Evolutionary conservation across 2,113 vertebrate genomes (phyloP).

Genomic region (Petromus typicus): DNA sequence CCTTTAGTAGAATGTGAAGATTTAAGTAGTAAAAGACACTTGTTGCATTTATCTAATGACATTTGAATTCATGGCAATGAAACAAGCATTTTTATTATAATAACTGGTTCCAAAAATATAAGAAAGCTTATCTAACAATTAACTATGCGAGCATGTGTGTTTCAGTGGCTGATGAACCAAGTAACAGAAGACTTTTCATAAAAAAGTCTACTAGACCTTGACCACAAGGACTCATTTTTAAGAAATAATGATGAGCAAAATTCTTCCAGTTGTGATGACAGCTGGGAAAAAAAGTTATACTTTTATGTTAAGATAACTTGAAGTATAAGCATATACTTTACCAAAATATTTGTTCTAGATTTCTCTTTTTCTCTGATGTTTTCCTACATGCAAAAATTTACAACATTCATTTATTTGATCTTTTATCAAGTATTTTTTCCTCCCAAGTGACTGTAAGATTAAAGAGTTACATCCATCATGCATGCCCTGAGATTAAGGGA

Average conservation of each 20-base stretch:
- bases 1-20: slow-evolving; percentile 1
- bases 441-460: slow-evolving; percentile 69
- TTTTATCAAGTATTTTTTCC: slow-evolving; percentile 73
- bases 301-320: slow-evolving; percentile 49
- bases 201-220: slow-evolving; percentile 41
- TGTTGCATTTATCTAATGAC: slow-evolving; percentile 61
- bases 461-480: slow-evolving; percentile 73
- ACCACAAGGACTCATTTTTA: slow-evolving; percentile 22
- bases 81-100: slow-evolving; percentile 72
- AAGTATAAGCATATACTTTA: slow-evolving; percentile 48
- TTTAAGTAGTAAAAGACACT: background rate
- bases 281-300: slow-evolving; percentile 46
- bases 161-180: slow-evolving; percentile 59
- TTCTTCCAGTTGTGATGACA: slow-evolving; percentile 63
- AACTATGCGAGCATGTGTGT: slow-evolving; percentile 59
- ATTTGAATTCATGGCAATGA: slow-evolving; percentile 70
- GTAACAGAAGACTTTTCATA: slow-evolving; percentile 68
- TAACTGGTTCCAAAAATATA: slow-evolving; percentile 61
- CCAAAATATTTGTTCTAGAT: slow-evolving; percentile 59
- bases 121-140: slow-evolving; percentile 75
- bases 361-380: slow-evolving; percentile 66
- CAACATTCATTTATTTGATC: slow-evolving; percentile 69
- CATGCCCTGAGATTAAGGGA: slow-evolving; percentile 19
- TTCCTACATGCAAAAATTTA: slow-evolving; percentile 64
- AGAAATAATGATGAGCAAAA: slow-evolving; percentile 73